phyloP scores from a whole-genome alignment of 2,113 vertebrate species.

The Onychostoma macrolepis region DNA sequence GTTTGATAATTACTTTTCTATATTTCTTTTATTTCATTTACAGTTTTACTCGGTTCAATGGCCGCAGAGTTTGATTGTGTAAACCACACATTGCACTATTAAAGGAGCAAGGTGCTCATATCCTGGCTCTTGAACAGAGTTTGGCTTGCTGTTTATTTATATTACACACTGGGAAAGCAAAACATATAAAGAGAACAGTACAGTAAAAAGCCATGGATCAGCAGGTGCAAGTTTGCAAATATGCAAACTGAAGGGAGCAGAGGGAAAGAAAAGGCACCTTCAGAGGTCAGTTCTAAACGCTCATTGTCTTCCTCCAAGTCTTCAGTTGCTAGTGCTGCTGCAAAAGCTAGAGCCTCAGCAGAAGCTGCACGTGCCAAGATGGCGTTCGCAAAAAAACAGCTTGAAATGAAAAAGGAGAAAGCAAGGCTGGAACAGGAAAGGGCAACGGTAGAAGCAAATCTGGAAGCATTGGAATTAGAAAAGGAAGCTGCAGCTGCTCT shows the following conservation, averaged over 20 bases:
- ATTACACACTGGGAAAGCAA: too few species aligned
- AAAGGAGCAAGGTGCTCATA: too few species aligned
- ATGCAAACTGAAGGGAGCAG: not conserved
- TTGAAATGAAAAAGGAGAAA: conserved; percentile 49
- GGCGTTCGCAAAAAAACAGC: conserved; percentile 1
- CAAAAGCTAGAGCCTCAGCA: conserved; percentile 38
- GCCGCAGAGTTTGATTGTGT: too few species aligned
- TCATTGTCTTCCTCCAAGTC: not conserved
- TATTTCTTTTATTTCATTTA: not conserved
- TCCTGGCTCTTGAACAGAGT: too few species aligned
- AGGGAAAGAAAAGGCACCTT: not conserved
- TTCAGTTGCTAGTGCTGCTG: conserved; percentile 10
- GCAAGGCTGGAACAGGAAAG: conserved; percentile 38
- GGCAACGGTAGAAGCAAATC: conserved; percentile 23
- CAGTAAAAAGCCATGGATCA: too few species aligned
- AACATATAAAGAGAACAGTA: too few species aligned
- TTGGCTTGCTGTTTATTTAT: too few species aligned
- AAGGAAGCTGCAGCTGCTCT: conserved; percentile 32
- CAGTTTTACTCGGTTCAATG: too few species aligned
- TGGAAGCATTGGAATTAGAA: conserved; percentile 37
- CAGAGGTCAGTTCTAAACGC: not conserved
- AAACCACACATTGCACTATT: too few species aligned
- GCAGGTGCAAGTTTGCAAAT: too few species aligned
- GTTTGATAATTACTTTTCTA: not conserved
- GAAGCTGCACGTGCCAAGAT: conserved; percentile 33